Conservation (phyloP, 23 tunicate genomes). For the Clavelina lepadiformis region DNA sequence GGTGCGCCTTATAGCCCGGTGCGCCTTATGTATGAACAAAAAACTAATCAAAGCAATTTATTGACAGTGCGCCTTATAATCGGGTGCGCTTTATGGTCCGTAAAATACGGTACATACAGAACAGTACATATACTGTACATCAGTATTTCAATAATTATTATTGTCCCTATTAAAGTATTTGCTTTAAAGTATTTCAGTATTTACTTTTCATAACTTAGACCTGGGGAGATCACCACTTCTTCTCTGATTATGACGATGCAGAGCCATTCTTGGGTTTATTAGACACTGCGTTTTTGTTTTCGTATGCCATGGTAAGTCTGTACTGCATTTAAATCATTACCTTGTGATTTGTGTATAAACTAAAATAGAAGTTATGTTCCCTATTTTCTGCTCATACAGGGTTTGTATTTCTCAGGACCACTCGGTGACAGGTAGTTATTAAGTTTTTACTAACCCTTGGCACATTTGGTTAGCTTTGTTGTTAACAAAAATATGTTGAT, state of each 20-base stretch:
- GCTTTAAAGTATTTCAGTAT: background rate
- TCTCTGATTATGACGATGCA: conserved; percentile 33
- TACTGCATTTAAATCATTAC: too few relatives aligned
- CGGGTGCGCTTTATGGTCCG: too few relatives aligned
- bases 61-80: too few relatives aligned
- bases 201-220: conserved; percentile 5
- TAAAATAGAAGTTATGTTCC: background rate
- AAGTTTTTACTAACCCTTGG: too few relatives aligned
- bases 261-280: conserved; percentile 61
- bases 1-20: too few relatives aligned
- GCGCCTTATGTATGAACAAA: too few relatives aligned
- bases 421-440: conserved; percentile 31
- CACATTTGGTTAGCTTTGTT: too few relatives aligned
- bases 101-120: too few relatives aligned
- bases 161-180: background rate
- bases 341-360: too few relatives aligned
- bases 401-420: conserved; percentile 27
- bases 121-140: background rate
- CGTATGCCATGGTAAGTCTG: conserved; percentile 65
- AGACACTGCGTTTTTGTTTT: conserved; percentile 62
- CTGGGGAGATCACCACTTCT: conserved; percentile 36
- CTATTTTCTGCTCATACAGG: conserved; percentile 10
- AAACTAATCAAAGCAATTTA: too few relatives aligned
- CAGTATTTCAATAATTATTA: background rate
- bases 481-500: background rate